phyloP scores from a whole-genome alignment of 1,140 invertebrate genomes.

The Venturia canescens region DNA sequence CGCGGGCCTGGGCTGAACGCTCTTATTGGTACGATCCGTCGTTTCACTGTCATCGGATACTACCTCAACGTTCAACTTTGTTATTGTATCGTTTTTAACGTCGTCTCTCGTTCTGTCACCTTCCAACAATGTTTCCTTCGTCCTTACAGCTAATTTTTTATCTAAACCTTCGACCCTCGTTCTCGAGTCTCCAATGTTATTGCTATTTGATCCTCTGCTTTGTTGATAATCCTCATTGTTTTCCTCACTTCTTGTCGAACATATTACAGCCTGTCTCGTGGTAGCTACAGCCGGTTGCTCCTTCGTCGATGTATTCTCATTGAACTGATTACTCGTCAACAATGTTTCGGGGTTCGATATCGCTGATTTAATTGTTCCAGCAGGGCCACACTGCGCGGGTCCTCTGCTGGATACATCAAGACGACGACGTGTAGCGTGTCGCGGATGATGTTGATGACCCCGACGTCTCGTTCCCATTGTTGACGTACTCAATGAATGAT shows the following conservation, averaged over 20 bases:
- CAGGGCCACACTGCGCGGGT: constrained; percentile 81
- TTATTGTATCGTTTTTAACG: background rate
- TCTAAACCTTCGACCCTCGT: background rate
- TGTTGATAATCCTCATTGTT: background rate
- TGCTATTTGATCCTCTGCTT: background rate
- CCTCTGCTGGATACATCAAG: constrained; percentile 75
- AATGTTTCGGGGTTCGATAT: background rate
- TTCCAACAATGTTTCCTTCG: background rate
- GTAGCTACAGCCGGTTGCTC: background rate
- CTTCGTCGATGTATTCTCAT: background rate
- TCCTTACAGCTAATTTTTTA: background rate
- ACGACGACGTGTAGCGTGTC: constrained; percentile 76
- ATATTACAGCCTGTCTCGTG: background rate
- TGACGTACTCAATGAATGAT: constrained; percentile 77
- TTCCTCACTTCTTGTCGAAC: background rate
- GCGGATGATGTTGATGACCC: constrained; percentile 87
- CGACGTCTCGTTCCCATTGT: constrained; percentile 80
- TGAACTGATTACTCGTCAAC: constrained; percentile 10
- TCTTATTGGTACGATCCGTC: constrained; percentile 28
- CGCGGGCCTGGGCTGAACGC: constrained; percentile 69
- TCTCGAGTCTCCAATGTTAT: background rate
- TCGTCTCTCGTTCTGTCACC: background rate
- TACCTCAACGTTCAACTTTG: constrained; percentile 37
- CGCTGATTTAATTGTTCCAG: constrained; percentile 61
- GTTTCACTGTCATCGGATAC: constrained; percentile 16